Percentiles rank a stretch among this genome's conserved stretches.
These are phyloP conservation scores for Zosterops japonicus DNA, from an alignment of 2,113 vertebrate species.

Conservation along the genomic window DNA sequence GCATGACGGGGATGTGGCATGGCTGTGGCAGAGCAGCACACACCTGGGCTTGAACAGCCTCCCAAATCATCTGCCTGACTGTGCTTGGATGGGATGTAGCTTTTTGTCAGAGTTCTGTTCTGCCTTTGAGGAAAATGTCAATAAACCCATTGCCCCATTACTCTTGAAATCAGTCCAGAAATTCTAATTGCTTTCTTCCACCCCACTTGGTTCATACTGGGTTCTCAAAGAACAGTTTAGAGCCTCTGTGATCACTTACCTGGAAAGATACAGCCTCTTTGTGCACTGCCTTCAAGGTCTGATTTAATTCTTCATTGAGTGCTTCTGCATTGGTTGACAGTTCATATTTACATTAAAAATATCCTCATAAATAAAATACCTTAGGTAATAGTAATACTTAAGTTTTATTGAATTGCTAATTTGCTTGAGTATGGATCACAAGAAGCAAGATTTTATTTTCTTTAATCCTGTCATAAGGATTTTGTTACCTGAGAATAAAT, in stretches of 20 bases:
- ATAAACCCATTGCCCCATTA: background rate
- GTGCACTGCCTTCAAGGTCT: background rate
- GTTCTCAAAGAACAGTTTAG: background rate
- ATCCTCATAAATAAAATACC: background rate
- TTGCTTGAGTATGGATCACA: background rate
- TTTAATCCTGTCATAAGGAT: background rate
- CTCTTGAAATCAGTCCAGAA: background rate
- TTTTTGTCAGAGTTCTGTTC: background rate
- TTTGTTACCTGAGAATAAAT: background rate
- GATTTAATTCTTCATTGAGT: background rate
- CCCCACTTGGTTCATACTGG: background rate
- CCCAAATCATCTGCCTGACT: background rate
- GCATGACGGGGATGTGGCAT: fast-evolving
- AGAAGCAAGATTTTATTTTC: background rate
- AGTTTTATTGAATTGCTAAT: background rate
- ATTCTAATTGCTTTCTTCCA: background rate
- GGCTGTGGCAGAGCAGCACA: background rate
- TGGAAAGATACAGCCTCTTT: background rate
- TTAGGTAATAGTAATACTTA: background rate
- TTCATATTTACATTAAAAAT: background rate
- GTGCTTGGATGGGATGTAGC: background rate
- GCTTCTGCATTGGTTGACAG: background rate
- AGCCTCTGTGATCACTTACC: background rate
- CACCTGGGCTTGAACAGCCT: background rate
- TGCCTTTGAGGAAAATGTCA: background rate